Evolutionary conservation across 2,888 invertebrate genomes (phyloP).

Genomic region (Laspeyria flexula): DNA sequence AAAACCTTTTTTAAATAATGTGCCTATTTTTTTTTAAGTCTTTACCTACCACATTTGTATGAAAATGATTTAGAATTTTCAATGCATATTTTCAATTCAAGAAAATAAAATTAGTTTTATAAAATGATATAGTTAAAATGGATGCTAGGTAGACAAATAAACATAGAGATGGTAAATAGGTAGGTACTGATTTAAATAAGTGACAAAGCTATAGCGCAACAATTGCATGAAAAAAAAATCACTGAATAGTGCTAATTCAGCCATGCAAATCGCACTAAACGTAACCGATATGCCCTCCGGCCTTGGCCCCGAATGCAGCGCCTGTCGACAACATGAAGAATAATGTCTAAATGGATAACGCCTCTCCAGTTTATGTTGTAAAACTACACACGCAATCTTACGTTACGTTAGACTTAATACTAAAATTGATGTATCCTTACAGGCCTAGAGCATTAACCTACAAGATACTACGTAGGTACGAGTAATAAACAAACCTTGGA

Average conservation of each 20-base stretch:
- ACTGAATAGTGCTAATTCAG: slow-evolving; percentile 45
- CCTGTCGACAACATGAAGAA: slow-evolving; percentile 70
- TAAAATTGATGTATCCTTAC: slow-evolving; percentile 47
- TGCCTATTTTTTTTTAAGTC: too few relatives aligned
- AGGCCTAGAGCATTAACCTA: slow-evolving; percentile 36
- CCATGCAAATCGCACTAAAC: slow-evolving; percentile 66
- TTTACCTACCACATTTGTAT: too few relatives aligned
- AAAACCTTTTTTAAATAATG: too few relatives aligned
- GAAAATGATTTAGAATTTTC: too few relatives aligned
- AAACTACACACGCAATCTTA: slow-evolving; percentile 57
- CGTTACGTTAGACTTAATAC: slow-evolving; percentile 30
- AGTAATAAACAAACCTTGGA: slow-evolving; percentile 14
- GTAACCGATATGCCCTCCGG: slow-evolving; percentile 72
- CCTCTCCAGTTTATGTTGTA: slow-evolving; percentile 54
- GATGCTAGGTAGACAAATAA: too few relatives aligned
- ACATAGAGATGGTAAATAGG: too few relatives aligned
- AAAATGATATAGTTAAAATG: too few relatives aligned
- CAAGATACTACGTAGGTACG: slow-evolving; percentile 3
- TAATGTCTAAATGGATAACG: slow-evolving; percentile 61
- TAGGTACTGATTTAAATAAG: too few relatives aligned
- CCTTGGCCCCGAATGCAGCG: slow-evolving; percentile 78
- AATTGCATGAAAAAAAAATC: slow-evolving; percentile 36
- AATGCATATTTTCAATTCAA: too few relatives aligned
- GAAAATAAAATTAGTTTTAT: too few relatives aligned
- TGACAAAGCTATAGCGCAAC: slow-evolving; percentile 1